Conservation (phyloP, 2,888 invertebrate species). For the Hyppa rectilinea region DNA sequence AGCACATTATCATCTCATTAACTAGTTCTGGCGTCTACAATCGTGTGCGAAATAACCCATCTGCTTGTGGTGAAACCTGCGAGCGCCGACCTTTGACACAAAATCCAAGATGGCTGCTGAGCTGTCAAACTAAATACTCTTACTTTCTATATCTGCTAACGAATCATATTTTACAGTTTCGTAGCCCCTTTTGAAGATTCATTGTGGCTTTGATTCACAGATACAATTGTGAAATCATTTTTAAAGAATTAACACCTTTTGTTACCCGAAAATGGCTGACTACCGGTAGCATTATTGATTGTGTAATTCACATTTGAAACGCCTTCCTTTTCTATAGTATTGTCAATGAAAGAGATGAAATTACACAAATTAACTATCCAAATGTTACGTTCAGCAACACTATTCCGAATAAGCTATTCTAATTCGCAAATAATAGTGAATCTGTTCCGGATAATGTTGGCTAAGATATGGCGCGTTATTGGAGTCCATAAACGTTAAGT, state of each 20-base stretch:
- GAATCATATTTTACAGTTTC: conserved; percentile 79
- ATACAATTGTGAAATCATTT: conserved; percentile 76
- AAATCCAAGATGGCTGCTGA: conserved; percentile 83
- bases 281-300: conserved; percentile 62
- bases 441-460: conserved; percentile 68
- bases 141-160: conserved; percentile 85
- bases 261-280: conserved; percentile 69
- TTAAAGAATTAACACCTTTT: conserved; percentile 75
- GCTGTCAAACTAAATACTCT: conserved; percentile 86
- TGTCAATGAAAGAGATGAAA: conserved; percentile 47
- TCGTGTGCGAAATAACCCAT: conserved; percentile 81
- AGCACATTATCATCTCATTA: conserved; percentile 77
- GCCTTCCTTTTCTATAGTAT: conserved; percentile 42
- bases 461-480: conserved; percentile 74
- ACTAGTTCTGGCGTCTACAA: conserved; percentile 69
- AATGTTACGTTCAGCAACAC: conserved; percentile 45
- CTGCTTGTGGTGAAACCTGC: conserved; percentile 83
- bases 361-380: conserved; percentile 59
- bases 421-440: conserved; percentile 46
- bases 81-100: conserved; percentile 86
- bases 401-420: conserved; percentile 51
- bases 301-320: conserved; percentile 58
- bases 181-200: conserved; percentile 71
- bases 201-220: conserved; percentile 75
- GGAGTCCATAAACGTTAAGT: conserved; percentile 76